These are phyloP conservation scores for Drosophila neonasuta DNA, from an alignment of 2,888 invertebrate genomes.

Conservation along the genomic window DNA sequence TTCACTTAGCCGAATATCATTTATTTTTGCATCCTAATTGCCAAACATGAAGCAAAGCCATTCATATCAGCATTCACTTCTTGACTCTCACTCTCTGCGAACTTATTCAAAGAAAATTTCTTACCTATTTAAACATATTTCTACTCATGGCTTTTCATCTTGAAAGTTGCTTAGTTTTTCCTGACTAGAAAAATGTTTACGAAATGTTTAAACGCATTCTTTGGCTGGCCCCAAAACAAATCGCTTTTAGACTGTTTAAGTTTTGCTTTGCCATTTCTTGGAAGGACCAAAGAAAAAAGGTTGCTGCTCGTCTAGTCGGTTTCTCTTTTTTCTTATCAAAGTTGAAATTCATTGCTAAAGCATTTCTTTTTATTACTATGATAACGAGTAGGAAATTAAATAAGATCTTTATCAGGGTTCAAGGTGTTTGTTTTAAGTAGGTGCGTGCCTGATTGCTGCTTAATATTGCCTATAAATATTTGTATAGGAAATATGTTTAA, in stretches of 20 bases:
- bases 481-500: neutral
- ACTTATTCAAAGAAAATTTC: neutral
- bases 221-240: neutral
- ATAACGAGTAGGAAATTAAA: slow-evolving; percentile 1
- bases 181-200: neutral
- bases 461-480: neutral
- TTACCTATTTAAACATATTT: neutral
- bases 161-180: neutral
- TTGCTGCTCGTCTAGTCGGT: neutral
- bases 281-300: slow-evolving; percentile 4
- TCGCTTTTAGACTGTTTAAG: slow-evolving; percentile 6
- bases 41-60: slow-evolving; percentile 11
- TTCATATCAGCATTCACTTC: slow-evolving; percentile 1
- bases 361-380: neutral
- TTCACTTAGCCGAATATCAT: slow-evolving; percentile 46
- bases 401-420: neutral
- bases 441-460: neutral
- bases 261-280: slow-evolving; percentile 9
- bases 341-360: neutral
- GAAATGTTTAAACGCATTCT: slow-evolving; percentile 8
- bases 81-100: neutral
- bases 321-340: neutral
- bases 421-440: neutral
- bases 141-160: slow-evolving; percentile 17
- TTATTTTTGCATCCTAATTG: slow-evolving; percentile 53